A percentile compares a stretch with the other conserved stretches of the same genome.
Conservation (phyloP, 2,797 vertebrate genomes). For the Philypnodon macrostomus region DNA sequence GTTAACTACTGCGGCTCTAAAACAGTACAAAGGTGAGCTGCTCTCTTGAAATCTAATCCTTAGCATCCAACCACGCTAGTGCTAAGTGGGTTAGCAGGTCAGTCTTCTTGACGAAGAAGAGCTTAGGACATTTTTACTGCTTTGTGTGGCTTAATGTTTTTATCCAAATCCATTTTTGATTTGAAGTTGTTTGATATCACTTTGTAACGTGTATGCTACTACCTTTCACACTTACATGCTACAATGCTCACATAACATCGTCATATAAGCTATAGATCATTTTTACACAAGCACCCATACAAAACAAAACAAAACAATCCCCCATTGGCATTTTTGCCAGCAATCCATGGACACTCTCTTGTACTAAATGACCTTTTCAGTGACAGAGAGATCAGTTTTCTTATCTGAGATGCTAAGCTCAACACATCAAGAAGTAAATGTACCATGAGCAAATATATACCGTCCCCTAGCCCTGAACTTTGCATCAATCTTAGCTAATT, state of each 20-base stretch:
- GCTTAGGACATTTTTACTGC: slow-evolving; percentile 10
- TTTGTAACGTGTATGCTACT: too few species aligned
- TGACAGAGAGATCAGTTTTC: slow-evolving; percentile 62
- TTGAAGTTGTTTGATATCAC: too few species aligned
- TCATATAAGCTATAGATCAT: too few species aligned
- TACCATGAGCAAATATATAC: slow-evolving; percentile 69
- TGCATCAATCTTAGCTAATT: slow-evolving; percentile 99
- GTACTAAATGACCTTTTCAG: slow-evolving; percentile 55
- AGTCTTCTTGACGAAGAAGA: too few species aligned
- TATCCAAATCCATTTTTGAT: too few species aligned
- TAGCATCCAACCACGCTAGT: slow-evolving; percentile 30
- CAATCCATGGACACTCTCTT: slow-evolving; percentile 15
- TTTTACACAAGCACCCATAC: too few species aligned
- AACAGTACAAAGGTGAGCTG: slow-evolving; percentile 50
- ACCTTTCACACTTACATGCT: too few species aligned
- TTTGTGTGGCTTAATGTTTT: too few species aligned
- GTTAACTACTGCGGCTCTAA: slow-evolving; percentile 14
- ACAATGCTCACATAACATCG: too few species aligned
- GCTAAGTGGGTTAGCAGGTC: slow-evolving; percentile 70
- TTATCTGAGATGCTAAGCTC: slow-evolving; percentile 44
- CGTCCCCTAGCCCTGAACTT: slow-evolving; percentile 88
- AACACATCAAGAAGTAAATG: slow-evolving; percentile 44
- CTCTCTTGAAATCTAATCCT: slow-evolving; percentile 64
- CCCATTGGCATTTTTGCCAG: too few species aligned
- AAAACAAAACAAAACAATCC: too few species aligned